A percentile compares a stretch with the other conserved stretches of the same genome.
Conservation (phyloP, 2,113 vertebrate species). For the Oceanodroma tethys region DNA sequence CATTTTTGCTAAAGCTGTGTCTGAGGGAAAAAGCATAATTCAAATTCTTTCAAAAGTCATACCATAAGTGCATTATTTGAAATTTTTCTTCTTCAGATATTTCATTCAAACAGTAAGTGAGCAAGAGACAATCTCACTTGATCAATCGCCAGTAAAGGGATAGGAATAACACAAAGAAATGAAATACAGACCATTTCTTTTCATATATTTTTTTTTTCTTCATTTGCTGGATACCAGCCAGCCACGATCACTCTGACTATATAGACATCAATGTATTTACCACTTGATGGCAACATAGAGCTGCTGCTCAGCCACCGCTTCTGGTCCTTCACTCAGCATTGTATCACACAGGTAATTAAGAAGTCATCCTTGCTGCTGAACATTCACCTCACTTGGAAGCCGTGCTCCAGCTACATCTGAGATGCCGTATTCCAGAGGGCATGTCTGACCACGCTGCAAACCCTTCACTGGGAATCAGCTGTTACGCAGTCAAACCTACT, state of each 20-base stretch:
- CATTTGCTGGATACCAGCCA: not conserved
- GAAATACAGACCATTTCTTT: not conserved
- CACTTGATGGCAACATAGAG: constrained; percentile 25
- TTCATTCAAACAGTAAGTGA: constrained; percentile 1
- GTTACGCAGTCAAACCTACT: not conserved
- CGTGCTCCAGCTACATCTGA: not conserved
- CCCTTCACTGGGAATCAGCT: not conserved
- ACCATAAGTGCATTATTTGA: not conserved
- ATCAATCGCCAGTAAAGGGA: not conserved
- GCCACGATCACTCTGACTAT: not conserved
- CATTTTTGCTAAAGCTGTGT: not conserved
- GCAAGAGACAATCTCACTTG: not conserved
- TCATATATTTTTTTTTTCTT: not conserved
- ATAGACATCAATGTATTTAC: not conserved
- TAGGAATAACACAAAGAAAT: not conserved
- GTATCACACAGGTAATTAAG: not conserved
- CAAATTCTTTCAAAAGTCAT: not conserved
- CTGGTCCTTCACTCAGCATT: not conserved
- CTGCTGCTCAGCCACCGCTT: not conserved
- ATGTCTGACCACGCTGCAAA: not conserved
- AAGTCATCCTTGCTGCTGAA: not conserved
- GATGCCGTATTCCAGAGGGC: not conserved
- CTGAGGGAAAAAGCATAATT: not conserved
- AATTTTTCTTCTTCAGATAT: not conserved
- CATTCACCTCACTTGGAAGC: not conserved